Conservation (phyloP, 2,113 vertebrate genomes). For the Chroicocephalus ridibundus region DNA sequence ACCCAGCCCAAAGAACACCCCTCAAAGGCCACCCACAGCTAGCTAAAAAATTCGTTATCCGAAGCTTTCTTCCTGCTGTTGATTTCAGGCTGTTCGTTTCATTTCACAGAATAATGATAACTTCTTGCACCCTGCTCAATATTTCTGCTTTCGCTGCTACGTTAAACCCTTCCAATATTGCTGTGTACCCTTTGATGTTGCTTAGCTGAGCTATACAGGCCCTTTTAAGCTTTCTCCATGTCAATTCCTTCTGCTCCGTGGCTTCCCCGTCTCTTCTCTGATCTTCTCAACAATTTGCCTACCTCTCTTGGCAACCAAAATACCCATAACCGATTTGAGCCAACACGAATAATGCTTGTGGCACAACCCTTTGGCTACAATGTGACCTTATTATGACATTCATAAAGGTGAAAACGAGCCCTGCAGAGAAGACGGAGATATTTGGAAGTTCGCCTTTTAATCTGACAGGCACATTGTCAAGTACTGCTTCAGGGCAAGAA, state of each 20-base stretch:
- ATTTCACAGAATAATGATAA: slow-evolving; percentile 33
- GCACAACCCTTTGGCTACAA: slow-evolving; percentile 38
- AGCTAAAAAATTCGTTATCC: background rate
- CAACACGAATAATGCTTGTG: background rate
- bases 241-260: slow-evolving; percentile 39
- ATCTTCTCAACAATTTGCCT: slow-evolving; percentile 52
- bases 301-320: slow-evolving; percentile 48
- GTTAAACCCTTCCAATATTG: slow-evolving; percentile 38
- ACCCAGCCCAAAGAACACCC: background rate
- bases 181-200: slow-evolving; percentile 44
- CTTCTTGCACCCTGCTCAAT: slow-evolving; percentile 17
- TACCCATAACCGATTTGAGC: background rate
- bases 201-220: slow-evolving; percentile 33
- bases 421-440: background rate
- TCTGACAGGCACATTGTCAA: background rate
- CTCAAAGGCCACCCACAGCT: background rate
- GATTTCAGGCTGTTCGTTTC: background rate
- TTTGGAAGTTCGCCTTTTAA: background rate
- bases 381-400: slow-evolving; percentile 34
- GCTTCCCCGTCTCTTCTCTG: slow-evolving; percentile 18
- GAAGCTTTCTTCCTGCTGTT: background rate
- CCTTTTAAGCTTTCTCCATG: slow-evolving; percentile 44
- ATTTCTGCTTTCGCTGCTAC: background rate
- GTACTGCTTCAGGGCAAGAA: slow-evolving; percentile 25
- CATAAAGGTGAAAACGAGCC: background rate